Base-by-base conservation (phyloP, 2,797 vertebrate genomes). In the Coreius guichenoti region DNA sequence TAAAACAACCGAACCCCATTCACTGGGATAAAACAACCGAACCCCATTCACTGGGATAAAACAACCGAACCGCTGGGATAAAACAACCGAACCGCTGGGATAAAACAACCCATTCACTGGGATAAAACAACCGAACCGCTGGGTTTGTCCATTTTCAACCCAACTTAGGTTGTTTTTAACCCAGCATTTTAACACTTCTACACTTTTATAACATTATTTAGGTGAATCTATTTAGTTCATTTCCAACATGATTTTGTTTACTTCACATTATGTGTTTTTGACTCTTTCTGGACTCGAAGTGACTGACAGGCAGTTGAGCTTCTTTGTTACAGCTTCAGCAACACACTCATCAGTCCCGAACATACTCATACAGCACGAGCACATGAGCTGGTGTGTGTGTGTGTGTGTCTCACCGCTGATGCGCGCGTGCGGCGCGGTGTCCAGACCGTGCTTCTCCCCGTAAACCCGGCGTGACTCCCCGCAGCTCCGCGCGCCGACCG, bases 391-490 rank as follows among this genome's bases (percentile, higher is more conserved):
- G 56, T 58, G 56, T 26, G 56, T 58, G 56, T 26, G 23, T 26
- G 33, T 47, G 72, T 29, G 19, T 16, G 78, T 89, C 94, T 95
- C 95, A 97, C 97, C 96, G 86, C 96, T 96, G 89, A 97, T 97
- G 68, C 95, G 95, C 88, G 95, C 94, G 84, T 93, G 90, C 81
- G 96, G 97, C 82, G 96, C 95, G 83, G 92, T 95, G 90, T 90
- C 92, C 5, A 96, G 96, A 81, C 94, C 95, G 93, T 96, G 96
- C 36, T 96, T 96, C 89, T 96, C 94, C 3, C 95, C 92, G 91
- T 96, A 96, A 93, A 95, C 95, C 92, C 96, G 96, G 90, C 96
- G 95, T 86, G 95, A 96, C 90, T 97, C 96, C 70, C 93, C 90
- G 92, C 97, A 97, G 93, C 95, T 96, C 92, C 95, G 93, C 86